These are phyloP conservation scores for Pelusios castaneus DNA, from an alignment of 2,113 vertebrate genomes.

Conservation along the genomic window DNA sequence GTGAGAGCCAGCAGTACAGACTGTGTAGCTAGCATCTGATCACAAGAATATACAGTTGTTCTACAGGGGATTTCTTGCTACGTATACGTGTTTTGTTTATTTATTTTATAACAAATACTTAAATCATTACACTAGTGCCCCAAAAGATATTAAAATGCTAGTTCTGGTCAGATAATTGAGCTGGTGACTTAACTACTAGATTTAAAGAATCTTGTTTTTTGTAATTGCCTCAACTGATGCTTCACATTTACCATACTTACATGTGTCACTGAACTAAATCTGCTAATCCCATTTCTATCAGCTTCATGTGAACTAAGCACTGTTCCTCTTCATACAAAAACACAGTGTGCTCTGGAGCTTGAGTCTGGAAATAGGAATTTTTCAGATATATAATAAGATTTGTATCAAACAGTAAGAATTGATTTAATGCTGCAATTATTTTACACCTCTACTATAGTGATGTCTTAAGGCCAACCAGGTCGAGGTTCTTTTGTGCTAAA, in stretches of 20 bases:
- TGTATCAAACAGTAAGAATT: not conserved
- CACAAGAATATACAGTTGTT: not conserved
- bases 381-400: not conserved
- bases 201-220: not conserved
- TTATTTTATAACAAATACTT: not conserved
- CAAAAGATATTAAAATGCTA: not conserved
- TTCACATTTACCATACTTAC: conserved; percentile 40
- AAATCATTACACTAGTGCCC: not conserved
- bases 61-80: not conserved
- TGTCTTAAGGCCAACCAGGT: not conserved
- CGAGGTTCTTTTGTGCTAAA: not conserved
- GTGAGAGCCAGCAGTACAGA: too few relatives aligned
- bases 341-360: conserved; percentile 80
- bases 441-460: not conserved
- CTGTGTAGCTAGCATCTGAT: too few relatives aligned
- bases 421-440: not conserved
- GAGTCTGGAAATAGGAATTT: conserved; percentile 73
- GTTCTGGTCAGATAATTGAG: not conserved
- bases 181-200: not conserved
- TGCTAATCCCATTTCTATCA: conserved; percentile 87
- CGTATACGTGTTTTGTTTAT: not conserved
- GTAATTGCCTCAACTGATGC: accelerated
- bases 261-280: conserved; percentile 73
- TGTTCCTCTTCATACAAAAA: conserved; percentile 80
- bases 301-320: conserved; percentile 79